phyloP scores from a whole-genome alignment of 2,888 invertebrate genomes.

The Thelaira solivaga region DNA sequence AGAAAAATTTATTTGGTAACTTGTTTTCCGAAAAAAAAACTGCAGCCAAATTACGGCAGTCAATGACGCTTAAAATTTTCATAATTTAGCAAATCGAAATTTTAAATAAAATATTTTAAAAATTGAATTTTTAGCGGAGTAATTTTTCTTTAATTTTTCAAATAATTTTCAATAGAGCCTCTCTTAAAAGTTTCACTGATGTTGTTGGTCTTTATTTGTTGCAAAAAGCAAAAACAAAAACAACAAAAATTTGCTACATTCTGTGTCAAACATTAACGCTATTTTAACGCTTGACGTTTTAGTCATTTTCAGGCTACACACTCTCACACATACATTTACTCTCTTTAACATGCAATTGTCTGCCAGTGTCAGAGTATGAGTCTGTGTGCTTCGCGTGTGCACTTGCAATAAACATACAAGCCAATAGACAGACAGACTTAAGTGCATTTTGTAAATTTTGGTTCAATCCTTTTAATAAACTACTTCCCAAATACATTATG shows the following conservation, averaged over 20 bases:
- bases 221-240: neutral
- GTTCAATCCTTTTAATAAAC: slow-evolving; percentile 61
- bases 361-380: neutral
- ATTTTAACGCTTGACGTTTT: slow-evolving; percentile 62
- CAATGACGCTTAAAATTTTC: too few relatives aligned
- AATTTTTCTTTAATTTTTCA: neutral
- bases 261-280: slow-evolving; percentile 62
- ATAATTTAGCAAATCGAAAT: too few relatives aligned
- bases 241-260: slow-evolving; percentile 45
- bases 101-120: too few relatives aligned
- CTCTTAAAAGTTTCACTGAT: neutral
- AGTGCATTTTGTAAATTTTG: slow-evolving; percentile 62
- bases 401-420: slow-evolving; percentile 32
- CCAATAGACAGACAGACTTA: slow-evolving; percentile 47
- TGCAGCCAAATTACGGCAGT: too few relatives aligned
- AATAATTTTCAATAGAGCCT: neutral
- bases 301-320: slow-evolving; percentile 56
- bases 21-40: neutral
- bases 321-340: slow-evolving; percentile 13
- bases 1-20: neutral
- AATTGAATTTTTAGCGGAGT: too few relatives aligned
- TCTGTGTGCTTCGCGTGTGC: neutral
- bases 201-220: slow-evolving; percentile 14
- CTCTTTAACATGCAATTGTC: slow-evolving; percentile 4
- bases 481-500: slow-evolving; percentile 46